Percentiles rank a stretch among this genome's conserved stretches.
Conservation (phyloP, 2,797 vertebrate species). For the Peromyscus melanophrys region DNA sequence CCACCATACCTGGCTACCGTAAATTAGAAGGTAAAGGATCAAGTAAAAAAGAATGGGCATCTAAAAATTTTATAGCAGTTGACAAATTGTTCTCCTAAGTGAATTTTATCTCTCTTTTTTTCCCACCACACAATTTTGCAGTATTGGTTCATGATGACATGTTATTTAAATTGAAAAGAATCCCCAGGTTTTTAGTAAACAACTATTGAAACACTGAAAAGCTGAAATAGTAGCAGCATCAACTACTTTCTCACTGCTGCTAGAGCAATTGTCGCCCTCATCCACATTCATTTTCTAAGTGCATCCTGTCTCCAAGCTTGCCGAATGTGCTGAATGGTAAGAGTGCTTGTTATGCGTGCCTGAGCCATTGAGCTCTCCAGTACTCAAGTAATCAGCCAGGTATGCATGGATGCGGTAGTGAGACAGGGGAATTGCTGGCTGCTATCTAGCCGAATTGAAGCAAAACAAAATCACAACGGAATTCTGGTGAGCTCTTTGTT, state of each 20-base stretch:
- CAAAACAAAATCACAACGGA: background rate
- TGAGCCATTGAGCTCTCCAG: background rate
- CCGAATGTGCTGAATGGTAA: background rate
- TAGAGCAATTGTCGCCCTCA: slow-evolving; percentile 4
- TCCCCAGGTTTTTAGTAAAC: slow-evolving; percentile 19
- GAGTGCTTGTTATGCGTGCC: too few species aligned
- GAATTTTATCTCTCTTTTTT: background rate
- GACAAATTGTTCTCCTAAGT: slow-evolving; percentile 8
- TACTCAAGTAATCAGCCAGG: background rate
- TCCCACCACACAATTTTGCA: background rate
- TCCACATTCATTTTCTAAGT: background rate
- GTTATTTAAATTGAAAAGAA: background rate
- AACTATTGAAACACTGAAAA: slow-evolving; percentile 3
- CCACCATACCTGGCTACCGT: background rate
- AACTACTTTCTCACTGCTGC: background rate
- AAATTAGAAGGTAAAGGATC: background rate
- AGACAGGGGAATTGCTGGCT: background rate
- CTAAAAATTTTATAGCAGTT: slow-evolving; percentile 37
- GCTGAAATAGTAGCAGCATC: background rate
- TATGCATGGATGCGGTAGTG: background rate
- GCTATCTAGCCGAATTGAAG: background rate
- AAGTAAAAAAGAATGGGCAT: background rate
- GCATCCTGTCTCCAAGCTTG: background rate
- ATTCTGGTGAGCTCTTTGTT: background rate
- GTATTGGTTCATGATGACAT: slow-evolving; percentile 7